These are phyloP conservation scores for Acanthoscelides obtectus DNA, from an alignment of 2,888 invertebrate species.

Conservation along the genomic window DNA sequence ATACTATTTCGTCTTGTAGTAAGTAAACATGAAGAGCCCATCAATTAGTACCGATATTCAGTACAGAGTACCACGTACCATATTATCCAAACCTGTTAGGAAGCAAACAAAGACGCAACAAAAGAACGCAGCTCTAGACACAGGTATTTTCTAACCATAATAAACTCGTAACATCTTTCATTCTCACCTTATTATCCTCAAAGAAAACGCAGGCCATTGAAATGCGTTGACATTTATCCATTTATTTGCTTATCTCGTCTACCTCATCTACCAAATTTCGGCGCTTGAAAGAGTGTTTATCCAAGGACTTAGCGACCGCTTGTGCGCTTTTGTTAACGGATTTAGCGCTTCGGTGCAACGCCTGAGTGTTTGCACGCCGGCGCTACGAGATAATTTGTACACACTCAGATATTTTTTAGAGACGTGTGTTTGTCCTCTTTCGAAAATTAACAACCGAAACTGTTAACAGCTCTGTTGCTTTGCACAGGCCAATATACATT, in stretches of 20 bases:
- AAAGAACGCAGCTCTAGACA: neutral
- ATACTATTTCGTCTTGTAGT: too few relatives aligned
- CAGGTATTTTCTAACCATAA: neutral
- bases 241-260: constrained; percentile 23
- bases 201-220: constrained; percentile 11
- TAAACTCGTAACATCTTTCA: constrained; percentile 15
- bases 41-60: too few relatives aligned
- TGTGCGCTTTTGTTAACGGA: neutral
- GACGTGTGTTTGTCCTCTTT: neutral
- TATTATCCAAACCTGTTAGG: neutral
- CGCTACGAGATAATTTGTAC: neutral
- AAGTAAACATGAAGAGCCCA: too few relatives aligned
- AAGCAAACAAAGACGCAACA: neutral
- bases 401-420: neutral
- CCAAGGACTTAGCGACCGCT: constrained; percentile 17
- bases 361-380: constrained; percentile 14
- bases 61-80: neutral
- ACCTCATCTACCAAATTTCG: constrained; percentile 17
- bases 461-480: neutral
- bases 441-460: neutral
- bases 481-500: neutral
- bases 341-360: constrained; percentile 18
- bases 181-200: constrained; percentile 21
- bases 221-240: constrained; percentile 19
- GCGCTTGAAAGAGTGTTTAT: constrained; percentile 20